Base-by-base conservation (phyloP, 2,888 invertebrate genomes). In the Patella pellucida region DNA sequence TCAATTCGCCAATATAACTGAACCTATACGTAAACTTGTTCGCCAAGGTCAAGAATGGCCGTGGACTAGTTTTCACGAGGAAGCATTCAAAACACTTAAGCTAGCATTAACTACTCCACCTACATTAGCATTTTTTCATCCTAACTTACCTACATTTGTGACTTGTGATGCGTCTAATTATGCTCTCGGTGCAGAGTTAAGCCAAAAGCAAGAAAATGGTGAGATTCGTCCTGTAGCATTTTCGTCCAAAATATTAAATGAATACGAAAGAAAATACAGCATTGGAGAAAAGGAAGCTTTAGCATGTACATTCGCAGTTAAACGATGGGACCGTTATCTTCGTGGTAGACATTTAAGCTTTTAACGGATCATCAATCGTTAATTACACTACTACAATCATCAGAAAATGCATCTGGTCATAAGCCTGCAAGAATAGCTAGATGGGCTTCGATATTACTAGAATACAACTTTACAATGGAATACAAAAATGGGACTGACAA, bases 211-310 rank as follows among this genome's bases (percentile, higher is more conserved):
- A 16, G 19, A 69, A 50, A 69, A 69, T 16, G 71, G 54, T 56
- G 56, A 71, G 9, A 54, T 54, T 54, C 52, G n/a, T 16, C 23
- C 73, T 3, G 69, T 73, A 16, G 73, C 73, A 19, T 73, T 73
- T 69, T n/a, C 56, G 19, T 56, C 56, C 4, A 56, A 56, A 56
- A 56, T 56, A 56, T 12, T 56, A 7, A 56, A 23, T 19, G 31
- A 31, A 11, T 54, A 16, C 14, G 69, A 73, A 68, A 16, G 52
- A 19, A 27, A 51, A 16, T 73, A 73, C 69, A 68, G 68, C 19
- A 51, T 51, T 31, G 73, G 73, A n/a, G 73, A 73, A 69, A 62
- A 69, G 27, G 73, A 73, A 68, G 73, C 73, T 11, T 19, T 73
- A n/a, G 73, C 68, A 41, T 68, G 73, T 69, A 67, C 52, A 27